Evolutionary conservation across 1,140 invertebrate species (phyloP).

Genomic region (Cyphomyrmex costatus): DNA sequence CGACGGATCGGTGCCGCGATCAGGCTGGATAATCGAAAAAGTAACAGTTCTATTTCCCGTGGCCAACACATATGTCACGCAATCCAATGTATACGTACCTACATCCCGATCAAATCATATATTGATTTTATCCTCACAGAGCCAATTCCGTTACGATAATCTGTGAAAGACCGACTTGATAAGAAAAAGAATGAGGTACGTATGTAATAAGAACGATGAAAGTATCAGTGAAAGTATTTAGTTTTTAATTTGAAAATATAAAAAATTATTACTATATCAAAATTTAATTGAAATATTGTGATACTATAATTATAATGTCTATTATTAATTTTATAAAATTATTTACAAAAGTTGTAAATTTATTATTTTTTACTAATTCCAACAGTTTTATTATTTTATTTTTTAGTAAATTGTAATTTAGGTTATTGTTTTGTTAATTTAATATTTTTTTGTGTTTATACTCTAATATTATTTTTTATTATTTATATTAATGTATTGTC

Average conservation of each 20-base stretch:
- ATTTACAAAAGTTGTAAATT: not conserved
- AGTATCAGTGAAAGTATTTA: not conserved
- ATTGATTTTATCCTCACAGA: constrained; percentile 33
- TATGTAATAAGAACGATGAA: not conserved
- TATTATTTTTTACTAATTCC: not conserved
- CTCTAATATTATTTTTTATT: not conserved
- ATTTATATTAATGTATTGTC: not conserved
- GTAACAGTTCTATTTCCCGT: constrained; percentile 60
- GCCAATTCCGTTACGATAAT: constrained; percentile 66
- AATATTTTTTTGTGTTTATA: not conserved
- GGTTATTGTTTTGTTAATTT: not conserved
- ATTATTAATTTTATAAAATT: not conserved
- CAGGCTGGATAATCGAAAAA: constrained; percentile 55
- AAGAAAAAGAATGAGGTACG: constrained; percentile 50
- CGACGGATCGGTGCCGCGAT: constrained; percentile 17
- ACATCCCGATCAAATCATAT: constrained; percentile 18
- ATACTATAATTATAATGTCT: not conserved
- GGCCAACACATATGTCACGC: not conserved
- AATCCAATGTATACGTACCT: constrained; percentile 23
- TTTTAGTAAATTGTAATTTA: not conserved
- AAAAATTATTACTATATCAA: not conserved
- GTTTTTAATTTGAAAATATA: not conserved
- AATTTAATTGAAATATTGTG: not conserved
- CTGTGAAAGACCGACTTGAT: constrained; percentile 52
- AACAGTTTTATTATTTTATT: not conserved